phyloP scores from a whole-genome alignment of 2,797 vertebrate genomes.

The Sebastes diploproa region DNA sequence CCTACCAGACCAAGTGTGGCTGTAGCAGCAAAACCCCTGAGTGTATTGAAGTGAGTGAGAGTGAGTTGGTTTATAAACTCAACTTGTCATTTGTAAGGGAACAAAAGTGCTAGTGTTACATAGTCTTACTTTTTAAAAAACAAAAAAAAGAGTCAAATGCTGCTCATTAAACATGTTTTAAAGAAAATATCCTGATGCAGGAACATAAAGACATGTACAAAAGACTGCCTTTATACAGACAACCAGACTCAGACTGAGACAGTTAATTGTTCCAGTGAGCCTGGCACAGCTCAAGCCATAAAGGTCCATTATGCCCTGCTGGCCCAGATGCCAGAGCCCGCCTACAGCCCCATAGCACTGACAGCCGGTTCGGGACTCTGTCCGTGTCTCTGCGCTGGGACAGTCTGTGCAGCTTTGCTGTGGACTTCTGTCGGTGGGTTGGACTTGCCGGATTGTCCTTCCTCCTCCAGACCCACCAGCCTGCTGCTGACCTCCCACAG shows the following conservation, averaged over 20 bases:
- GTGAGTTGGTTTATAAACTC: not conserved
- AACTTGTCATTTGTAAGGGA: not conserved
- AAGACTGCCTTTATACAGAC: conserved; percentile 8
- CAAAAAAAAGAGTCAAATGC: not conserved
- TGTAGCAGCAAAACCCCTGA: not conserved
- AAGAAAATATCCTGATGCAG: conserved; percentile 47
- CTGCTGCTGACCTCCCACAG: conserved; percentile 87
- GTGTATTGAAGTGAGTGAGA: not conserved
- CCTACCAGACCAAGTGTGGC: not conserved
- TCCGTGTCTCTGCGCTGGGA: conserved; percentile 6
- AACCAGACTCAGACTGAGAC: conserved; percentile 17
- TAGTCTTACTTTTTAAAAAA: not conserved
- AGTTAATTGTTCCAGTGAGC: conserved; percentile 13
- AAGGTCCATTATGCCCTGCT: conserved; percentile 21
- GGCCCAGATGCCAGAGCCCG: conserved; percentile 4
- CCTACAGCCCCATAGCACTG: conserved; percentile 32
- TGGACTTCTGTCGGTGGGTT: conserved; percentile 27
- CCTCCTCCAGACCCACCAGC: conserved; percentile 81
- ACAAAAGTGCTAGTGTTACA: not conserved
- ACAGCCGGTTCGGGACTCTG: conserved; percentile 37
- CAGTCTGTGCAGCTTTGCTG: conserved; percentile 25
- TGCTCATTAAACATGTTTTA: not conserved
- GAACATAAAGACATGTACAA: conserved; percentile 24
- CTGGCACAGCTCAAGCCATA: conserved; percentile 14
- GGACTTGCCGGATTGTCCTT: conserved; percentile 16